These are phyloP conservation scores for Drosophila obscura DNA, from an alignment of 1,140 invertebrate species.

Conservation along the genomic window DNA sequence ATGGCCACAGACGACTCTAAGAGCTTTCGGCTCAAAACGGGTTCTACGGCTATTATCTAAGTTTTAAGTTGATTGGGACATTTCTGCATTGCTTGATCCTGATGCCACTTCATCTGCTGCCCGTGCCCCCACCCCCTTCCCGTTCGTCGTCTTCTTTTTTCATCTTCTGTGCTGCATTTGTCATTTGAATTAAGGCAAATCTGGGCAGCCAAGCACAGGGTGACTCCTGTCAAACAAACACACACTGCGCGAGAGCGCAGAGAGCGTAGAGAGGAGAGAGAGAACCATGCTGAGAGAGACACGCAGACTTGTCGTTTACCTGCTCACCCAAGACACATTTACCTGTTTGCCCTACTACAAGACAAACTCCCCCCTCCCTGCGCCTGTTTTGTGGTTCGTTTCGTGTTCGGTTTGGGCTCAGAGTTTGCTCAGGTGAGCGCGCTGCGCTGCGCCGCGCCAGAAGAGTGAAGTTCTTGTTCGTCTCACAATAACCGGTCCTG, in stretches of 20 bases:
- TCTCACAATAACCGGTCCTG: slow-evolving; percentile 46
- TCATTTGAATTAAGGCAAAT: slow-evolving; percentile 49
- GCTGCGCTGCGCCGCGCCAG: slow-evolving; percentile 4
- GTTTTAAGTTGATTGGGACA: slow-evolving; percentile 9
- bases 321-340: slow-evolving; percentile 53
- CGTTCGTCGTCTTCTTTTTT: no score
- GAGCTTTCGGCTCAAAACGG: neutral
- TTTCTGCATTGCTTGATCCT: slow-evolving; percentile 5
- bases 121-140: no score
- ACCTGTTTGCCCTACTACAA: slow-evolving; percentile 64
- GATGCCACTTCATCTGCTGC: neutral
- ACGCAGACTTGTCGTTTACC: slow-evolving; percentile 50
- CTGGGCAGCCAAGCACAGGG: slow-evolving; percentile 44
- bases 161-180: slow-evolving; percentile 36
- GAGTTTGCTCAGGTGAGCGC: slow-evolving; percentile 54
- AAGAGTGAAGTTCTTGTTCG: slow-evolving; percentile 63
- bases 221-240: slow-evolving; percentile 17
- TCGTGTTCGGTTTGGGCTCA: slow-evolving; percentile 23
- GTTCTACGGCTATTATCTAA: slow-evolving; percentile 28
- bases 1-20: slow-evolving; percentile 15
- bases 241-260: neutral
- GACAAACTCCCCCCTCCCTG: slow-evolving; percentile 54
- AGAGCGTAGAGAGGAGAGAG: neutral
- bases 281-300: neutral
- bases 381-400: slow-evolving; percentile 24